Evolutionary conservation across 2,113 vertebrate species (phyloP).

Genomic region (Nothocercus julius): DNA sequence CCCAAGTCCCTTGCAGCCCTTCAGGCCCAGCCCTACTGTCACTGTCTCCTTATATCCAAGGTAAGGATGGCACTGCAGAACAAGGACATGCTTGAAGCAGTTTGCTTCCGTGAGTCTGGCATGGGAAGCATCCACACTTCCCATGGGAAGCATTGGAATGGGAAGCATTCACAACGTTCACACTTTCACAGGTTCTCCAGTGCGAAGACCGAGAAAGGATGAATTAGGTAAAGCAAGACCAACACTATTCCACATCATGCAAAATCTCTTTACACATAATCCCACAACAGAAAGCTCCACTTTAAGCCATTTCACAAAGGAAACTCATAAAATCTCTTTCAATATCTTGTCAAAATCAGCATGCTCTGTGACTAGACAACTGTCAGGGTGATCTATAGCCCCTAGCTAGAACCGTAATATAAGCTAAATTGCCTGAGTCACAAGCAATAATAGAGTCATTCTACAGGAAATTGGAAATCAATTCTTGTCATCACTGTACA

Average conservation of each 20-base stretch:
- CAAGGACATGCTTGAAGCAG: not conserved
- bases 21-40: not conserved
- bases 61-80: not conserved
- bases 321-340: conserved; percentile 70
- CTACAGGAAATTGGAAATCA: conserved; percentile 96
- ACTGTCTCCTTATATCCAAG: not conserved
- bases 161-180: not conserved
- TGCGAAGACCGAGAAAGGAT: not conserved
- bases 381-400: conserved; percentile 89
- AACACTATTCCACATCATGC: not conserved
- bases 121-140: not conserved
- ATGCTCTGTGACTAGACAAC: conserved; percentile 78
- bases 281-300: not conserved
- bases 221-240: not conserved
- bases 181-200: not conserved
- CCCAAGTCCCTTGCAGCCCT: not conserved
- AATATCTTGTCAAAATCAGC: conserved; percentile 79
- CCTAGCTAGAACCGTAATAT: conserved; percentile 79
- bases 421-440: conserved; percentile 89
- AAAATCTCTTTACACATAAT: not conserved
- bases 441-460: conserved; percentile 90
- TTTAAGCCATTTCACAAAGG: conserved; percentile 18
- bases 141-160: too few relatives aligned
- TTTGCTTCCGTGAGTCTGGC: not conserved
- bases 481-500: conserved; percentile 91